These are phyloP conservation scores for Polypterus senegalus DNA, from an alignment of 2,113 vertebrate genomes.

Conservation along the genomic window DNA sequence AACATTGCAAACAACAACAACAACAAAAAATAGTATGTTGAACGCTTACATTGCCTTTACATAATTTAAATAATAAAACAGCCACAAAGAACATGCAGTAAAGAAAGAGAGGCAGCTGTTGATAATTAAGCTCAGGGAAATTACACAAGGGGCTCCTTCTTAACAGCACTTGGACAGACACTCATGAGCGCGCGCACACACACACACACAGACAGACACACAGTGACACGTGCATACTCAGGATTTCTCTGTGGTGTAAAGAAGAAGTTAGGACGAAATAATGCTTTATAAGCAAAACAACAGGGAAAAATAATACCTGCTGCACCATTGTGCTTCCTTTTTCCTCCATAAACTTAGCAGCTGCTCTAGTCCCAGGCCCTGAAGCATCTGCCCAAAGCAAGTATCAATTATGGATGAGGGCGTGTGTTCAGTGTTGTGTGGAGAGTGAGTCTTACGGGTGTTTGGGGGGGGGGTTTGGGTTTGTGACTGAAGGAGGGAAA, in stretches of 20 bases:
- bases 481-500: slow-evolving; percentile 36
- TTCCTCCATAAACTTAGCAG: slow-evolving; percentile 69
- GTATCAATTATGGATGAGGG: slow-evolving; percentile 53
- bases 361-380: slow-evolving; percentile 58
- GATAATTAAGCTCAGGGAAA: slow-evolving; percentile 20
- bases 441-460: slow-evolving; percentile 14
- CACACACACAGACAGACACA: not conserved
- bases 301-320: slow-evolving; percentile 62
- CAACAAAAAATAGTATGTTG: too few relatives aligned
- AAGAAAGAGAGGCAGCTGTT: slow-evolving; percentile 17
- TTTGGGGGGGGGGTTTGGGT: slow-evolving; percentile 20
- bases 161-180: not conserved
- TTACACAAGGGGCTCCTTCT: slow-evolving; percentile 21
- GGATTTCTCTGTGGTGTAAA: too few relatives aligned
- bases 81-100: not conserved
- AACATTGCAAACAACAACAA: too few relatives aligned
- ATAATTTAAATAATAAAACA: too few relatives aligned
- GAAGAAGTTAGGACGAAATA: slow-evolving; percentile 7
- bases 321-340: slow-evolving; percentile 65
- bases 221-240: too few relatives aligned
- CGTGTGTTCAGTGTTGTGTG: slow-evolving; percentile 24
- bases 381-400: slow-evolving; percentile 63
- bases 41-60: too few relatives aligned
- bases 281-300: slow-evolving; percentile 35
- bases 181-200: slow-evolving; percentile 14